Conservation (phyloP, 2,797 vertebrate species). For the Halcyon smyrnensis region DNA sequence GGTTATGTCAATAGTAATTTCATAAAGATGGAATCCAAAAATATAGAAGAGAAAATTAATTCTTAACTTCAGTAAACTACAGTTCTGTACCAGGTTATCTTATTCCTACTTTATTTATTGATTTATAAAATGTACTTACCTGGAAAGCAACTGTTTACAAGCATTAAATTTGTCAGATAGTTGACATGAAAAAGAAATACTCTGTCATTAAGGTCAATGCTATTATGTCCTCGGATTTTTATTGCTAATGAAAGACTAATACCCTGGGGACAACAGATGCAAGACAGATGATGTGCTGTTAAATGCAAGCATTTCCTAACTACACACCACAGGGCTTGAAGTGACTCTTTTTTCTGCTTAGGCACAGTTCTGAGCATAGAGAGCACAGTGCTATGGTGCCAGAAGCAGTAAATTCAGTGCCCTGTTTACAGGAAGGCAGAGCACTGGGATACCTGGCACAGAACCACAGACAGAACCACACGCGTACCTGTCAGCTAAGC, state of each 20-base stretch:
- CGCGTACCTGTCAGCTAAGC: neutral
- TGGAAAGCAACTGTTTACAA: neutral
- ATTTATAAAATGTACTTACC: neutral
- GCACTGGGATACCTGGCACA: neutral
- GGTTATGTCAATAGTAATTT: neutral
- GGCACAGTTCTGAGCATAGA: neutral
- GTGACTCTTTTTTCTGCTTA: neutral
- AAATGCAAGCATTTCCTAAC: neutral
- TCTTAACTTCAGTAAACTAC: neutral
- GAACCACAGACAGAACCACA: neutral
- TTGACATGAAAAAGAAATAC: neutral
- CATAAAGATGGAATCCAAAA: neutral
- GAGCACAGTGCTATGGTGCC: neutral
- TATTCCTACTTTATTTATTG: neutral
- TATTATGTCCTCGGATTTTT: neutral
- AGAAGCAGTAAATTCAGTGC: neutral
- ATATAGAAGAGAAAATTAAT: neutral
- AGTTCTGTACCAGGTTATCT: neutral
- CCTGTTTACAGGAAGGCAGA: neutral
- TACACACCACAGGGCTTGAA: neutral
- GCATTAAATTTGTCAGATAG: neutral
- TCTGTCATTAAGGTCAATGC: neutral
- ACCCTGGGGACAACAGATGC: neutral
- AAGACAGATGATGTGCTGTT: neutral
- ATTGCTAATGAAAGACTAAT: neutral